Evolutionary conservation across 2,113 vertebrate genomes (phyloP).

Genomic region (Addax nasomaculatus): DNA sequence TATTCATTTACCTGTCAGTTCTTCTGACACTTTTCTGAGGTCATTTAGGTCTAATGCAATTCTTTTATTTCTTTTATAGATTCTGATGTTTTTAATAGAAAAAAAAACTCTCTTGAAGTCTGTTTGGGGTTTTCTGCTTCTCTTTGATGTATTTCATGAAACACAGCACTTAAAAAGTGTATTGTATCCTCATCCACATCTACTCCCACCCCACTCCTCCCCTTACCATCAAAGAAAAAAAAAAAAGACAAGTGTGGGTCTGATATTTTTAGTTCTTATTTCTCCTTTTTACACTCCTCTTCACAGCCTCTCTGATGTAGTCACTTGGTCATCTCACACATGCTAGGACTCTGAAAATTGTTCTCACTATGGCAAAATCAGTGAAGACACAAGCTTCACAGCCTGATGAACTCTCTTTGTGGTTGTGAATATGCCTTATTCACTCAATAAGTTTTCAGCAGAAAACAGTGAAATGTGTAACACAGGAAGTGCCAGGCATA

Average conservation of each 20-base stretch:
- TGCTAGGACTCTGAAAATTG: constrained; percentile 61
- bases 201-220: background rate
- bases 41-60: constrained; percentile 33
- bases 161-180: constrained; percentile 29
- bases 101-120: constrained; percentile 23
- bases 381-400: constrained; percentile 36
- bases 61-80: constrained; percentile 50
- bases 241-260: background rate
- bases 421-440: constrained; percentile 30
- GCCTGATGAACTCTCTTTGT: constrained; percentile 35
- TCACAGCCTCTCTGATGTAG: constrained; percentile 57
- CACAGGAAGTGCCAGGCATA: background rate
- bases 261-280: constrained; percentile 60
- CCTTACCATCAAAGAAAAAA: background rate
- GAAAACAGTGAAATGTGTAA: background rate
- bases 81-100: background rate
- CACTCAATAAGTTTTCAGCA: constrained; percentile 37
- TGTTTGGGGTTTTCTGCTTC: constrained; percentile 48
- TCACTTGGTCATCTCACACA: constrained; percentile 59
- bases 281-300: constrained; percentile 31
- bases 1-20: constrained; percentile 12
- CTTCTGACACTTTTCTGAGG: constrained; percentile 34
- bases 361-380: constrained; percentile 55
- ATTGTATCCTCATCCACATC: background rate
- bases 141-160: constrained; percentile 58